Conservation (phyloP, 2,888 invertebrate genomes). For the Pyrrhia umbra region DNA sequence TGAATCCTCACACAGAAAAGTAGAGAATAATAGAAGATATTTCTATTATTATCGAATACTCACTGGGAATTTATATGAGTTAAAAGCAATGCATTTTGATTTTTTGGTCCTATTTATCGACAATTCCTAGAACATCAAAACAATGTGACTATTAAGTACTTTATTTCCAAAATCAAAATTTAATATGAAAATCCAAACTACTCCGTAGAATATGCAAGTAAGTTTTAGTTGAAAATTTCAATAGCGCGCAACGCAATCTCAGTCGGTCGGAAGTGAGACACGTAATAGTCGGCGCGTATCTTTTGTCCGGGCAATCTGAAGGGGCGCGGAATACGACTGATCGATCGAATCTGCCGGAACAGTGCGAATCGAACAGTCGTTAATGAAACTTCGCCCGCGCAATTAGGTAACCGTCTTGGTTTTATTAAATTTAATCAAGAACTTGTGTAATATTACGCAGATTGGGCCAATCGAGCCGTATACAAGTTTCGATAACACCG, state of each 20-base stretch:
- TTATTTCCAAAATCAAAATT: slow-evolving; percentile 25
- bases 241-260: slow-evolving; percentile 41
- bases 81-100: no score
- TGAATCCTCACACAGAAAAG: no score
- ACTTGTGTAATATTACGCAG: slow-evolving; percentile 90
- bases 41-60: no score
- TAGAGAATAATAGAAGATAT: no score
- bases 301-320: slow-evolving; percentile 56
- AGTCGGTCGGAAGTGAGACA: slow-evolving; percentile 53
- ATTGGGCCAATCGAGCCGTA: slow-evolving; percentile 88
- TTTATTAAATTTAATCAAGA: slow-evolving; percentile 91
- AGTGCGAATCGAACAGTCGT: slow-evolving; percentile 87
- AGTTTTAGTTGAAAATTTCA: slow-evolving; percentile 52
- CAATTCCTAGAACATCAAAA: no score
- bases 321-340: slow-evolving; percentile 67
- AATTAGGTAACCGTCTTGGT: slow-evolving; percentile 89
- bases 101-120: no score
- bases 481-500: slow-evolving; percentile 89
- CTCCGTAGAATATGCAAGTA: slow-evolving; percentile 37
- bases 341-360: slow-evolving; percentile 79
- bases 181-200: slow-evolving; percentile 31
- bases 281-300: slow-evolving; percentile 53
- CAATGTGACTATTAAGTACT: no score
- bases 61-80: no score
- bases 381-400: slow-evolving; percentile 87